Evolutionary conservation across 2,797 vertebrate genomes (phyloP).

Genomic region (Esox masquinongy): DNA sequence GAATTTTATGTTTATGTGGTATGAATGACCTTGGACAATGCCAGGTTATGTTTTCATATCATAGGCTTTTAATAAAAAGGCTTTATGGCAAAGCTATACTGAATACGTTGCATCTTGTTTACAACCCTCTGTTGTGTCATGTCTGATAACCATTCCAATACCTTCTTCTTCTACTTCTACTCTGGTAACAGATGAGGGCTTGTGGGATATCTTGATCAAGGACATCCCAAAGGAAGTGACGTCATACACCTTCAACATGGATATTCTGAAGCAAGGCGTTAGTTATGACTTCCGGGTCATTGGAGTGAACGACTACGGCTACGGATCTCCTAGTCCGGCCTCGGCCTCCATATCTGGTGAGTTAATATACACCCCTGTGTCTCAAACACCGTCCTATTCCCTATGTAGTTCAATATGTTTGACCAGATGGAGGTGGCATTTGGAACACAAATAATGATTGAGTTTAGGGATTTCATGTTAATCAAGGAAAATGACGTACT

Average conservation of each 20-base stretch:
- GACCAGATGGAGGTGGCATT: not conserved
- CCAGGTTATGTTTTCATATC: conserved; percentile 28
- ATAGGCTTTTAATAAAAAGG: conserved; percentile 44
- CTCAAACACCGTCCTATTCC: not conserved
- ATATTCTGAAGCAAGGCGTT: conserved; percentile 92
- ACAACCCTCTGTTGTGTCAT: not conserved
- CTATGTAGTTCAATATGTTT: not conserved
- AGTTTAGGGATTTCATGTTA: not conserved
- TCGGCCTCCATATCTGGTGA: conserved; percentile 94
- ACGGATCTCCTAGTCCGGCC: conserved; percentile 90
- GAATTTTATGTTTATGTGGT: conserved; percentile 61
- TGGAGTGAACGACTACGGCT: conserved; percentile 94
- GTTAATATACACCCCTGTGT: not conserved
- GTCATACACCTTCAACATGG: conserved; percentile 95
- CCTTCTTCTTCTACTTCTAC: not conserved
- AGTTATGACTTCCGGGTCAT: conserved; percentile 98
- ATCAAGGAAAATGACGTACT: not conserved
- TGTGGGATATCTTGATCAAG: conserved; percentile 98
- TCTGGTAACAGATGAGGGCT: conserved; percentile 84
- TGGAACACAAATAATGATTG: not conserved
- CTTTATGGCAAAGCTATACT: conserved; percentile 37
- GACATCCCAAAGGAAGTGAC: conserved; percentile 97
- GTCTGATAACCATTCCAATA: not conserved
- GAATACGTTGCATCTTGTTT: conserved; percentile 36
- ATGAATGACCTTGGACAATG: conserved; percentile 54